Evolutionary conservation across 2,113 vertebrate genomes (phyloP), one percentile per base, ranked within the genome.

Genomic region (Sinocyclocheilus anshuiensis): DNA sequence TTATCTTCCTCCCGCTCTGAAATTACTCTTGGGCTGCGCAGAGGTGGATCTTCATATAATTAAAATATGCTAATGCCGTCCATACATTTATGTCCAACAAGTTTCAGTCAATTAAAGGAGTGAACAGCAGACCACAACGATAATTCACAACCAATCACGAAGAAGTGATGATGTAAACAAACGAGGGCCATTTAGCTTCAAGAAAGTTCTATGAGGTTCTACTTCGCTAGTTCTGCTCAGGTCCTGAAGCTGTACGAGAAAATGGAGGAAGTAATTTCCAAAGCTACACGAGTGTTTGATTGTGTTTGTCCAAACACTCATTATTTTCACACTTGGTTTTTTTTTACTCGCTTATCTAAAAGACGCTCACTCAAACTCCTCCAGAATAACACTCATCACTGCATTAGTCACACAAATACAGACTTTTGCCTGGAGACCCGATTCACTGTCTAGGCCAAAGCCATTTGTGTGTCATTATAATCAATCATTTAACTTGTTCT

Each of bases 21-120:
- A 84, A 86, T 84, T 33, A 87, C 85, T 88, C 84, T 22, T 22
- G 59, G 78, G 26, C 75, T 86, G 42, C 78, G 59, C 84, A 76
- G 72, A 81, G 82, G 78, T 48, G 63, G 78, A 81, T 83, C 77
- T 42, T n/a, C 45, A 76, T 71, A 85, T 92, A 90, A 92, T 89
- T 89, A 86, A 91, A 89, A 91, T 91, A 91, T 90, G 90, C 87
- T 89, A 89, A 92, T 91, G 65, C 29, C 33, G 74, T 86, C 88
- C 80, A 75, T 80, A 88, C 71, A 67, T 85, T 86, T 90, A 75
- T 89, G 85, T 91, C 88, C 86, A 89, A 90, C 89, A 90, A 89
- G 87, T 88, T 77, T 84, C 36, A 89, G 80, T 77, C 89, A 89
- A 90, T 92, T 91, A 90, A 90, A 84, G 39, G 71, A 86, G 82